Conservation (phyloP, 2,888 invertebrate genomes). For the Pollenia angustigena region DNA sequence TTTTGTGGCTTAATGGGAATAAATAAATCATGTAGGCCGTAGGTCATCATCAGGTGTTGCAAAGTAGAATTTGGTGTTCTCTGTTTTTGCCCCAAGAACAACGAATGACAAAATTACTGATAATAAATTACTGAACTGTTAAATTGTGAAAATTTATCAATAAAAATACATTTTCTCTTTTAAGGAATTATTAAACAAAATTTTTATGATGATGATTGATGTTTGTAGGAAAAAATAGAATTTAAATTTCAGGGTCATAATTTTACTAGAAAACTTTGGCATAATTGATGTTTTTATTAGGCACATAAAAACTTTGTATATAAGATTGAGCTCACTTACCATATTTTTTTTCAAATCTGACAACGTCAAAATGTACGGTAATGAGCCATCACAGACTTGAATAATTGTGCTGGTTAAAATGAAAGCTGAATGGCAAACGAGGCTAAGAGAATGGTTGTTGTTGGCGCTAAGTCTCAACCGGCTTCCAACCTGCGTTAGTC, state of each 20-base stretch:
- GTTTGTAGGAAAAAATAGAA: background rate
- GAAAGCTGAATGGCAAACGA: too few species aligned
- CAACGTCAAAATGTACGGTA: too few species aligned
- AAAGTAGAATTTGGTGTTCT: slow-evolving; percentile 2
- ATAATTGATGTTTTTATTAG: too few species aligned
- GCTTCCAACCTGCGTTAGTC: too few species aligned
- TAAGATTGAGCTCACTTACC: too few species aligned
- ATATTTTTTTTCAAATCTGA: too few species aligned
- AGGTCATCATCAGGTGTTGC: slow-evolving; percentile 34
- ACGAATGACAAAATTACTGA: background rate
- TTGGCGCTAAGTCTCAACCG: too few species aligned
- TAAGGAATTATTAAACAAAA: background rate
- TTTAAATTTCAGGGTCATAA: too few species aligned
- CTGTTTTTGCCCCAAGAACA: slow-evolving; percentile 3
- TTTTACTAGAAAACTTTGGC: too few species aligned
- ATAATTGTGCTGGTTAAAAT: too few species aligned
- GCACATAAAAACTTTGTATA: too few species aligned
- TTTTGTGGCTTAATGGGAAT: slow-evolving; percentile 14
- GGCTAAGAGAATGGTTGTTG: accelerated
- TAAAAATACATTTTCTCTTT: background rate
- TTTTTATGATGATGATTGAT: background rate
- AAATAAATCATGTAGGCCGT: slow-evolving; percentile 29
- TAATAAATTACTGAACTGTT: background rate
- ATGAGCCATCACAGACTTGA: too few species aligned
- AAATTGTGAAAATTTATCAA: slow-evolving; percentile 22